Evolutionary conservation across 2,888 invertebrate species (phyloP), one percentile per base, ranked within the genome.

Genomic region (Tipula vernalis): DNA sequence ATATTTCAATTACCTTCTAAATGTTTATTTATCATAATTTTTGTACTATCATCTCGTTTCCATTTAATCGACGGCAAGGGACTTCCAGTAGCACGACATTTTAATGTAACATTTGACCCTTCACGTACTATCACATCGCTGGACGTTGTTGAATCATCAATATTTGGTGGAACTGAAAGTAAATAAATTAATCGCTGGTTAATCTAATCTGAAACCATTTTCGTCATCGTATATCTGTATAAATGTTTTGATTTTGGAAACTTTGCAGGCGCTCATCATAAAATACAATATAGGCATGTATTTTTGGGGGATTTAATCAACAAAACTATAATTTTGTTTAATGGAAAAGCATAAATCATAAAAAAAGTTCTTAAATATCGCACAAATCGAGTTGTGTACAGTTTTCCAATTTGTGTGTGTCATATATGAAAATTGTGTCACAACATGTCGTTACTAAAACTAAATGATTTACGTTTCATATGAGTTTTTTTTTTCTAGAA

Each of bases 51-150:
- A 92, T 97, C 97, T 89, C 97, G 94, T 92, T 96, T 96, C 97
- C 98, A 98, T 93, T 96, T 96, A 92, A 97, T 96, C 90, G 94
- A 95, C 88, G 98, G 97, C 90, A 95, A 93, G 89, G 98, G 98
- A 90, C 96, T 97, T 90, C 97, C 97, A 89, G 95, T 95, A 89
- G 97, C 97, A 91, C 95, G 95, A 92, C 98, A 98, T 90, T 95
- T 95, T 90, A 98, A 93, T 88, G 96, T 96, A 90, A 97, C 96
- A 92, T 97, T 97, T 89, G 96, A 95, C 88, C 96, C 96, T 93
- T 98, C 98, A 87, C 97, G 94, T 87, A 97, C 97, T 91, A 97
- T 97, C 89, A 96, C 96, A 88, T 92, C 98, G 90, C 97, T 97
- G 89, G 97, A 97, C 91, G 97, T 97, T 91, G 95, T 93, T 88